Base-by-base conservation (phyloP, 2,888 invertebrate genomes). In the Pollenia labialis region DNA sequence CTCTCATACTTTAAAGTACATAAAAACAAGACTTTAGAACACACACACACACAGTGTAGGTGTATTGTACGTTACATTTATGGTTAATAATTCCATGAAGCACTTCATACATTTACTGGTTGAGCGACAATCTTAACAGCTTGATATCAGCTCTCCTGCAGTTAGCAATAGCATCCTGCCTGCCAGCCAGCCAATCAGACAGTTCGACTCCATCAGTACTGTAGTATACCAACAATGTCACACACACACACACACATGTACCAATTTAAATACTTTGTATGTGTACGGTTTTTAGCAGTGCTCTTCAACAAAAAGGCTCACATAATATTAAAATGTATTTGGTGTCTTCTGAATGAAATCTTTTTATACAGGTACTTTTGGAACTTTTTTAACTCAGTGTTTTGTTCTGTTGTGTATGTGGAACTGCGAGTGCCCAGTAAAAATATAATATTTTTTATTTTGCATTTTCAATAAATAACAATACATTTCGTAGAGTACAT, bases 81-180 rank as follows among this genome's bases (percentile, higher is more conserved):
- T 74, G 85, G 74, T 64, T 74, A 68, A 68, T 75, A 82, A 79
- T 85, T 81, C 74, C 52, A 74, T 40, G 68, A 77, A 74, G 58
- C 72, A 81, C 58, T 23, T 72, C 48, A 68, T 46, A 76, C 76
- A 85, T 81, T 85, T 85, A 74, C 68, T 81, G 81, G 60, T 77
- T 81, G 68, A 85, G 32, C 74, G 74, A 69, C 74, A 75, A 75
- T 64, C 74, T 85, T 79, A 79, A 86, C 85, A 86, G 79, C 54
- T 75, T 79, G 75, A 62, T 82, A 71, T 79, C 74, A 82, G 74
- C 75, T 69, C 69, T 50, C 54, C 50, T 52, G 77, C 58, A 77
- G 54, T 71, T 40, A 50, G 52, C 8, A 12, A 40, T 74, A 50
- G 48, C 42, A 54, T 64, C 23, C 10, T 14, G 40, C 18, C n/a